A percentile compares a stretch with the other conserved stretches of the same genome.
phyloP scores from a whole-genome alignment of 2,888 invertebrate genomes.

The Nomada hirtipes region DNA sequence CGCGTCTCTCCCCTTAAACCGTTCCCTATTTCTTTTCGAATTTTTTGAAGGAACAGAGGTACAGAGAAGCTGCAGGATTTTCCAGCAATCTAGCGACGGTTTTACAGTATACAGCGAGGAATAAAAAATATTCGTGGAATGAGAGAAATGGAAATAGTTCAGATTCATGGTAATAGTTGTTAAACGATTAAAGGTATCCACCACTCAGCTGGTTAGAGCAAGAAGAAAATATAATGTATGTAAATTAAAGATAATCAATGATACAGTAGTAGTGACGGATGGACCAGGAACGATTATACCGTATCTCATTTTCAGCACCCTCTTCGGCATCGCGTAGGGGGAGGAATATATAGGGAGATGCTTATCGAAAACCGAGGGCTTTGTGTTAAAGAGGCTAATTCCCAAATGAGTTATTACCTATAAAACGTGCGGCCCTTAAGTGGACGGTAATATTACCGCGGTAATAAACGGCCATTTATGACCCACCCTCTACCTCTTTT shows the following conservation, averaged over 20 bases:
- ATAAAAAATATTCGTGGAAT: too few species aligned
- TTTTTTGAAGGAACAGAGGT: neutral
- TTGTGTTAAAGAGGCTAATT: slow-evolving; percentile 81
- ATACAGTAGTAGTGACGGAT: neutral
- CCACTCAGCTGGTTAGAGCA: too few species aligned
- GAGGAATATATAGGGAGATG: slow-evolving; percentile 58
- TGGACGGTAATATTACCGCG: slow-evolving; percentile 80
- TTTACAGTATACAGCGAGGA: too few species aligned
- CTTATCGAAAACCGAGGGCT: slow-evolving; percentile 76
- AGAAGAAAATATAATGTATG: neutral
- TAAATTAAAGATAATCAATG: neutral
- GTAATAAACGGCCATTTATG: slow-evolving; percentile 81
- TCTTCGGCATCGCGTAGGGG: too few species aligned
- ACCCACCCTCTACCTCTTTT: slow-evolving; percentile 46
- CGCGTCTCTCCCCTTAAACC: neutral
- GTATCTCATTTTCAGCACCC: neutral
- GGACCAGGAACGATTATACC: slow-evolving; percentile 23
- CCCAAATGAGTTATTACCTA: slow-evolving; percentile 80
- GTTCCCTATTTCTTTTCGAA: neutral
- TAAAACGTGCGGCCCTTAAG: slow-evolving; percentile 77
- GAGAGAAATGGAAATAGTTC: too few species aligned
- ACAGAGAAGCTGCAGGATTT: neutral
- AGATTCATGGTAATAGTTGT: too few species aligned
- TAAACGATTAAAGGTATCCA: too few species aligned
- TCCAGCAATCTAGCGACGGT: too few species aligned